A percentile compares a stretch with the other conserved stretches of the same genome.
Conservation (phyloP, 1,140 invertebrate genomes). For the Caenorhabditis brenneri region DNA sequence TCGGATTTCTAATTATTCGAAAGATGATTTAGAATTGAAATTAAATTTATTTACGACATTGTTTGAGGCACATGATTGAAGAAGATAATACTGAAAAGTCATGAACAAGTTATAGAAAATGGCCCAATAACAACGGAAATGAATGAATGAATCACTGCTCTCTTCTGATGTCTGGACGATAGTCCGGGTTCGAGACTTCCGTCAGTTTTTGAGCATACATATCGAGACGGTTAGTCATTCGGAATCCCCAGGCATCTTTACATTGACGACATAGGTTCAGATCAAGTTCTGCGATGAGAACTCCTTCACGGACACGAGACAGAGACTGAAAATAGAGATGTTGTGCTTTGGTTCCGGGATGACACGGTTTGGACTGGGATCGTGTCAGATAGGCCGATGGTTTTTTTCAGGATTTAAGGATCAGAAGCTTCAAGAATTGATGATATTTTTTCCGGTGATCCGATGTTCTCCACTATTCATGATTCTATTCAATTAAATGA, state of each 20-base stretch:
- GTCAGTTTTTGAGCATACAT: constrained; percentile 83
- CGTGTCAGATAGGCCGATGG: too few relatives aligned
- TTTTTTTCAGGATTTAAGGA: too few relatives aligned
- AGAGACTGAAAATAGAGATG: constrained; percentile 78
- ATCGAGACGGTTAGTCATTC: constrained; percentile 91
- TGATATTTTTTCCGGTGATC: too few relatives aligned
- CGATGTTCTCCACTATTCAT: too few relatives aligned
- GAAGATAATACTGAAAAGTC: too few relatives aligned
- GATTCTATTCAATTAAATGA: too few relatives aligned
- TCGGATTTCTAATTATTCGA: background rate
- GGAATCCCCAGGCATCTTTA: constrained; percentile 92
- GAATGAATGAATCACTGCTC: constrained; percentile 62
- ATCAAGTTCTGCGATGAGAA: constrained; percentile 89
- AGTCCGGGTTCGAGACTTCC: constrained; percentile 78
- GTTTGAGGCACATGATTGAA: too few relatives aligned
- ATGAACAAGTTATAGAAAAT: too few relatives aligned
- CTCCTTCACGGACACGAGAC: constrained; percentile 83
- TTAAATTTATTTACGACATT: background rate
- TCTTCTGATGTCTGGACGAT: constrained; percentile 79
- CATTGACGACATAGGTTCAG: constrained; percentile 92
- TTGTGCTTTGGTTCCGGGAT: too few relatives aligned
- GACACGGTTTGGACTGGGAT: too few relatives aligned
- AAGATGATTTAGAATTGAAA: background rate
- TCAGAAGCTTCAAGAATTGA: too few relatives aligned
- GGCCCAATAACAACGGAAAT: too few relatives aligned